Base-by-base conservation (phyloP, 2,888 invertebrate genomes). In the Synanthedon andrenaeformis region DNA sequence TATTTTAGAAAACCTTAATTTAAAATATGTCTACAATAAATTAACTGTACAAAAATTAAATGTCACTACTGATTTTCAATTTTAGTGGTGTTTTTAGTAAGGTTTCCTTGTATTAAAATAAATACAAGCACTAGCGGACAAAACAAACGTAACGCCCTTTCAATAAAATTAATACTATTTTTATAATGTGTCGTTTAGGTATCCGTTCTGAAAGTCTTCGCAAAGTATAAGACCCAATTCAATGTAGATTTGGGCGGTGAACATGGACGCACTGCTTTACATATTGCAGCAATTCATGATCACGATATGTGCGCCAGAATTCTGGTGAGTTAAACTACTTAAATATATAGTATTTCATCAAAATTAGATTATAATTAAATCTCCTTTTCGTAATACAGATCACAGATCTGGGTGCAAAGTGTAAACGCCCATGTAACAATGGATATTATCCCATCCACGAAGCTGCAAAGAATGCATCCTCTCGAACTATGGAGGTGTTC, bases 361-460 rank as follows among this genome's bases (percentile, higher is more conserved):
- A 10, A 35, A 35, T 35, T 10, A 35, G 10, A 35, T 35, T 1
- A 35, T 35, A 35, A 8, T 28, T 6, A 35, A 35, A 35, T 10
- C 35, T 8, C 35, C 35, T 10, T 35, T 10, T 6, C 13, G 14
- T 14, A 6, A 14, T 45, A 70, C 62, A 96, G 96, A 92, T 96
- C 62, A 92, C 92, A 49, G 92, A 94, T 63, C 89, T 94, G 63
- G 94, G 92, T 57, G 94, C 94, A 45, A 91, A 91, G 69, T 93
- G 94, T 53, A 92, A 93, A 67, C 90, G 89, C 58, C 92, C 93
- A 2, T 96, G 95, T 79, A 93, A 94, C 82, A 94, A 95, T 85
- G 96, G 96, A 11, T 96, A 94, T 79, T 96, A 95, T 73, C 96
- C 96, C 0, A 95, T 96, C 59, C 96, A 96, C 76, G 93, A 95